Evolutionary conservation across 2,888 invertebrate species (phyloP).

Genomic region (Hoplodrina ambigua): DNA sequence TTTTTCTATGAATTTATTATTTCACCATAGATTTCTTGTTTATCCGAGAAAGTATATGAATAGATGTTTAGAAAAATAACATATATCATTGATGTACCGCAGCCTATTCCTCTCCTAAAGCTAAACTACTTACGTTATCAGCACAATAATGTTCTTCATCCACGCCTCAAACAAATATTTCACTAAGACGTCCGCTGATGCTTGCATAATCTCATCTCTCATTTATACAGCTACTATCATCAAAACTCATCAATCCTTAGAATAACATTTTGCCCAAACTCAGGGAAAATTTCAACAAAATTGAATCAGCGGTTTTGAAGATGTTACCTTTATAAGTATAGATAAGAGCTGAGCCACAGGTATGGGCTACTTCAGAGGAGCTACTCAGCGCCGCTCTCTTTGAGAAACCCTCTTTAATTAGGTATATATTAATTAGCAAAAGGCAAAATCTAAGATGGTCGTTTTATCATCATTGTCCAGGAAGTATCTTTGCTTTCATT

Average conservation of each 20-base stretch:
- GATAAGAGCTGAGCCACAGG: conserved; percentile 54
- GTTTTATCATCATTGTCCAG: conserved; percentile 52
- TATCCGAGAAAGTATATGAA: background rate
- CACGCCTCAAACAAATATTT: conserved; percentile 39
- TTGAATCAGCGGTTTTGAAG: conserved; percentile 63
- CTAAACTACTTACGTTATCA: conserved; percentile 19
- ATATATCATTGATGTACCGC: conserved; percentile 5
- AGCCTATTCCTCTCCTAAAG: conserved; percentile 5
- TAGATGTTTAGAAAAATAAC: conserved; percentile 1
- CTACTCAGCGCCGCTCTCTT: conserved; percentile 49
- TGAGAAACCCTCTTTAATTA: conserved; percentile 67
- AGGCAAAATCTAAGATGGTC: conserved; percentile 48
- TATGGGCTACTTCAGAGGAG: conserved; percentile 45
- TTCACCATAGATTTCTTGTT: background rate
- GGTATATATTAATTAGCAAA: conserved; percentile 69
- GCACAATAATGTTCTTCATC: background rate
- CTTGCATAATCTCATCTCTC: conserved; percentile 48
- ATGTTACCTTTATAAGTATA: conserved; percentile 61
- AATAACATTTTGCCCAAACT: conserved; percentile 48
- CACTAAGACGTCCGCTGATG: conserved; percentile 20
- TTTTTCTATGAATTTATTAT: conserved; percentile 10
- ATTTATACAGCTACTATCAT: conserved; percentile 48
- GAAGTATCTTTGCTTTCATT: conserved; percentile 34
- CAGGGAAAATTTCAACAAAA: conserved; percentile 59
- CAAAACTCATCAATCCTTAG: conserved; percentile 60